Percentiles rank a stretch among this genome's conserved stretches.
Conservation (phyloP, 2,797 vertebrate genomes). For the Myotis findleyi region DNA sequence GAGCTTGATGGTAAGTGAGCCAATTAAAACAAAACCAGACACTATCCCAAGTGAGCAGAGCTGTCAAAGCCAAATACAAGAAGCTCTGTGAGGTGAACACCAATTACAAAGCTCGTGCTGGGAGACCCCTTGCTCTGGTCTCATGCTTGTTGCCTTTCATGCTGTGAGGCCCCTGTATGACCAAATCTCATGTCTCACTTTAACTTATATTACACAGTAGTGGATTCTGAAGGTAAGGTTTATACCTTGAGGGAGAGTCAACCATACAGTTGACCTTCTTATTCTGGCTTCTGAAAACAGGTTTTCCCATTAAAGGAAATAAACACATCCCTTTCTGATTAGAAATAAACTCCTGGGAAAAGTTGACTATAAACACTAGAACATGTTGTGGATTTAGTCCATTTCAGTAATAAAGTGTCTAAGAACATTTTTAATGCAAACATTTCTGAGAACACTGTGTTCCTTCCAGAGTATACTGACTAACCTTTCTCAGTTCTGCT, state of each 20-base stretch:
- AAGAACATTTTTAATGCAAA: neutral
- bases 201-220: neutral
- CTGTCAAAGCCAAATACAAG: constrained; percentile 6
- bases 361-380: neutral
- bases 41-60: constrained; percentile 38
- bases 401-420: neutral
- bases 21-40: neutral
- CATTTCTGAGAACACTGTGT: neutral
- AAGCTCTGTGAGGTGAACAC: neutral
- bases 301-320: neutral
- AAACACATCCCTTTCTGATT: neutral
- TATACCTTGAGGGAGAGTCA: neutral
- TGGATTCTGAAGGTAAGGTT: constrained; percentile 9
- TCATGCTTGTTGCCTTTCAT: neutral
- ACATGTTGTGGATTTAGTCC: neutral
- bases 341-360: constrained; percentile 7
- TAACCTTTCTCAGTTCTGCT: neutral
- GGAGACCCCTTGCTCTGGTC: constrained; percentile 41
- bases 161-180: neutral
- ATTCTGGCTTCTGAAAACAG: constrained; percentile 40
- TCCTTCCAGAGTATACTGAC: neutral
- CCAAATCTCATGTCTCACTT: constrained; percentile 32
- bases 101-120: constrained; percentile 30
- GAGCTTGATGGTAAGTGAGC: neutral
- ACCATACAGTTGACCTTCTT: neutral